Base-by-base conservation (phyloP, 1,140 invertebrate genomes). In the Drosophila nikananu region DNA sequence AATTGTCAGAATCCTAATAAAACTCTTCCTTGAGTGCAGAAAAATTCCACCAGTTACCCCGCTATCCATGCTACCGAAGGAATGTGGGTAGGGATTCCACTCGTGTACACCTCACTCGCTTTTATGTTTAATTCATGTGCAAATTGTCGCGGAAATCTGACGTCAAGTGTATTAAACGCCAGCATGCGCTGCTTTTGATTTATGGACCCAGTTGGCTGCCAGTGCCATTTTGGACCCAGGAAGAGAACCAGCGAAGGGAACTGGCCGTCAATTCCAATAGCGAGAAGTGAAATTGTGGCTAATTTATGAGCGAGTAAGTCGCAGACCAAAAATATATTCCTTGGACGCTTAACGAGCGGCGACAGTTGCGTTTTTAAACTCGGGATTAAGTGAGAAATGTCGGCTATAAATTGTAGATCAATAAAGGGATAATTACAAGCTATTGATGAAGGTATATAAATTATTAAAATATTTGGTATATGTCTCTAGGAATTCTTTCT, bases 121-220 rank as follows among this genome's bases (percentile, higher is more conserved):
- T 90, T 90, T 90, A 90, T 90, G 86, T 90, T 90, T 91, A 90
- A 90, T 90, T 90, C 86, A 90, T 90, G 86, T 72, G 82, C 86
- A 90, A 90, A 90, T 90, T 90, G 86, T 90, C 86, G 86, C 86
- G 86, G 86, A 90, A 90, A 90, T 90, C 86, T 90, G 86, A 87
- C 86, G 86, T 89, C 86, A 89, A 89, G 86, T 90, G 86, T 89
- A 89, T 89, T 89, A 89, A 90, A 90, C 76, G 80, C 81, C 60
- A 55, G 54, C 54, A 62, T 77, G 81, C 79, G 63, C 79, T 90
- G 81, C 86, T 90, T 90, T 90, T 90, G 86, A 90, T 90, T 90
- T 90, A 90, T 90, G 86, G 79, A 83, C 61, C 71, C 79, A 80
- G 79, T 70, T 37, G 46, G 71, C 57, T 81, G 77, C 74, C 77